Evolutionary conservation across 2,113 vertebrate genomes (phyloP).

Genomic region (Vulpes ferrilata): DNA sequence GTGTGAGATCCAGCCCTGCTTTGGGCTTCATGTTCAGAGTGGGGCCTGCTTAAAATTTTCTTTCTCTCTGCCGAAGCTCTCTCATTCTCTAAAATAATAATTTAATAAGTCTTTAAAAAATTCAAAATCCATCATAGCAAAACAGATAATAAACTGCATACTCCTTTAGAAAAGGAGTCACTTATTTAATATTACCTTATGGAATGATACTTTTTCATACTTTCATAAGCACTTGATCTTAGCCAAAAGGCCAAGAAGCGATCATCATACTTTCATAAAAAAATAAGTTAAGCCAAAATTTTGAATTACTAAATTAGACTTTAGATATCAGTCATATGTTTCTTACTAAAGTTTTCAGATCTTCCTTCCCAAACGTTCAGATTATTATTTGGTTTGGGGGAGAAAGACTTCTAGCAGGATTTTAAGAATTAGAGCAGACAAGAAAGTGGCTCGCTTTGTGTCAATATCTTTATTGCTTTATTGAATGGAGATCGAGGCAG

Average conservation of each 20-base stretch:
- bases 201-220: background rate
- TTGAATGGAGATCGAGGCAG: fast-evolving
- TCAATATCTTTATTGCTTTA: background rate
- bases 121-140: background rate
- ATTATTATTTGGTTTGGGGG: background rate
- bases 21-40: background rate
- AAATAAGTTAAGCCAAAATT: background rate
- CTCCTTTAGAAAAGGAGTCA: background rate
- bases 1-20: background rate
- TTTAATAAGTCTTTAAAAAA: background rate
- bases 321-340: background rate
- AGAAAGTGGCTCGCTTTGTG: background rate
- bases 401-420: background rate
- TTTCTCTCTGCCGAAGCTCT: background rate
- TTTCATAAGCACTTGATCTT: background rate
- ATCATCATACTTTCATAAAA: background rate
- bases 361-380: background rate
- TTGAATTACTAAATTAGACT: background rate
- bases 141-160: background rate
- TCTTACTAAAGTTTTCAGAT: background rate
- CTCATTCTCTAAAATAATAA: background rate
- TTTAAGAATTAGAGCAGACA: background rate
- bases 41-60: background rate
- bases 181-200: background rate
- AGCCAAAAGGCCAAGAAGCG: too few relatives aligned